These are phyloP conservation scores for Sanderia malayensis DNA, from an alignment of 30 jellyfish, hydroid and myxozoan species.

Conservation along the genomic window DNA sequence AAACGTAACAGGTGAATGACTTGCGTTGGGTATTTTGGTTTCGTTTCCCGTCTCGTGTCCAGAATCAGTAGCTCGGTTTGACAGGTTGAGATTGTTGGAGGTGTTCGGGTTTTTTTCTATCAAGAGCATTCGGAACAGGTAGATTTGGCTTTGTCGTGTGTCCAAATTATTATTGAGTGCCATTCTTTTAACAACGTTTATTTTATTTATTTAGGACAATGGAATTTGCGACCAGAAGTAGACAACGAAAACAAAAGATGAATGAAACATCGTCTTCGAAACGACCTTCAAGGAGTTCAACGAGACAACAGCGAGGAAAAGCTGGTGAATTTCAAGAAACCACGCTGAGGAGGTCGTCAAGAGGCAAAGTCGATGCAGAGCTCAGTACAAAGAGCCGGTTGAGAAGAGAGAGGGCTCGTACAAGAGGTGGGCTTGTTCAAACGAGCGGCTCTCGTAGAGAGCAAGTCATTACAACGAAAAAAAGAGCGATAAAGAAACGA, in stretches of 20 bases:
- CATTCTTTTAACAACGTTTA: neutral
- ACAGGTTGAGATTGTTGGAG: neutral
- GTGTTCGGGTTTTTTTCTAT: neutral
- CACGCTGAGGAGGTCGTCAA: constrained; percentile 43
- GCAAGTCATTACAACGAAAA: neutral
- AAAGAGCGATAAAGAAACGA: neutral
- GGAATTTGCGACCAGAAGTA: constrained; percentile 34
- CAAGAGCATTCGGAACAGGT: neutral
- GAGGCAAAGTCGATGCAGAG: constrained; percentile 50
- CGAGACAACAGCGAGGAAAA: constrained; percentile 48
- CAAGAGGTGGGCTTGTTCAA: neutral
- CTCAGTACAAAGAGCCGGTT: neutral
- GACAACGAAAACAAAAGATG: constrained; percentile 22
- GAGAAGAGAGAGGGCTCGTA: neutral
- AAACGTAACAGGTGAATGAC: too few species aligned
- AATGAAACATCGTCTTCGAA: constrained; percentile 26
- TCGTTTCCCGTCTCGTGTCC: too few species aligned
- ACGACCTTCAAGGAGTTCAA: constrained; percentile 52
- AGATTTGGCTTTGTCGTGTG: neutral
- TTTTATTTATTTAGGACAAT: neutral
- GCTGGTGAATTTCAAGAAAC: constrained; percentile 33
- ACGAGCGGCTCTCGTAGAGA: neutral
- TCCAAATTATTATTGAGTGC: neutral
- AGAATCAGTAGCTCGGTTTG: neutral
- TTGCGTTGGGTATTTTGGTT: too few species aligned